phyloP scores from a whole-genome alignment of 2,888 invertebrate species.

The Spicauda simplicius region DNA sequence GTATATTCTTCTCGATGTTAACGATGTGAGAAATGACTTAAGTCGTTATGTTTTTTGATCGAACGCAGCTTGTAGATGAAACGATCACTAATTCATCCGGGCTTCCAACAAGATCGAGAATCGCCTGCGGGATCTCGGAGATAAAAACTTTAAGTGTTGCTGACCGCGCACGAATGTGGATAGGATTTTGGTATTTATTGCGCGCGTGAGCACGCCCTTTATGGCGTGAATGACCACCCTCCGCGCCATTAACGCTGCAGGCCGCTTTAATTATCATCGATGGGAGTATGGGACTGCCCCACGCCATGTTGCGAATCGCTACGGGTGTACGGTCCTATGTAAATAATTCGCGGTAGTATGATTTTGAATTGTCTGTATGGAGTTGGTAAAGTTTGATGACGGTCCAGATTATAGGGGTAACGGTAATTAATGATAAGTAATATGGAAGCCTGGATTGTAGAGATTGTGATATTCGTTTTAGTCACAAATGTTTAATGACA shows the following conservation, averaged over 20 bases:
- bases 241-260: conserved; percentile 39
- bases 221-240: conserved; percentile 36
- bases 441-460: too few species aligned
- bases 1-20: too few species aligned
- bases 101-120: conserved; percentile 16
- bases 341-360: conserved; percentile 13
- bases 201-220: conserved; percentile 39
- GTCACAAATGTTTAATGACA: too few species aligned
- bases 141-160: conserved; percentile 32
- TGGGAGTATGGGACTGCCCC: conserved; percentile 24
- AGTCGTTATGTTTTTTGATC: too few species aligned
- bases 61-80: too few species aligned
- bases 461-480: too few species aligned
- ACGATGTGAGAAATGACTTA: too few species aligned
- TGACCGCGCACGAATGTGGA: conserved; percentile 37
- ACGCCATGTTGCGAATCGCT: conserved; percentile 27
- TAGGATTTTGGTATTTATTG: conserved; percentile 38
- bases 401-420: neutral
- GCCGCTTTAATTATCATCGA: conserved; percentile 45
- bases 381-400: neutral
- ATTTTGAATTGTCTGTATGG: conserved; percentile 38
- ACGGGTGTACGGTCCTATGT: conserved; percentile 30
- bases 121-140: conserved; percentile 1
- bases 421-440: neutral
- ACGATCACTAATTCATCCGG: neutral